A percentile compares a stretch with the other conserved stretches of the same genome.
These are phyloP conservation scores for Euproctis similis DNA, from an alignment of 2,888 invertebrate species.

Conservation along the genomic window DNA sequence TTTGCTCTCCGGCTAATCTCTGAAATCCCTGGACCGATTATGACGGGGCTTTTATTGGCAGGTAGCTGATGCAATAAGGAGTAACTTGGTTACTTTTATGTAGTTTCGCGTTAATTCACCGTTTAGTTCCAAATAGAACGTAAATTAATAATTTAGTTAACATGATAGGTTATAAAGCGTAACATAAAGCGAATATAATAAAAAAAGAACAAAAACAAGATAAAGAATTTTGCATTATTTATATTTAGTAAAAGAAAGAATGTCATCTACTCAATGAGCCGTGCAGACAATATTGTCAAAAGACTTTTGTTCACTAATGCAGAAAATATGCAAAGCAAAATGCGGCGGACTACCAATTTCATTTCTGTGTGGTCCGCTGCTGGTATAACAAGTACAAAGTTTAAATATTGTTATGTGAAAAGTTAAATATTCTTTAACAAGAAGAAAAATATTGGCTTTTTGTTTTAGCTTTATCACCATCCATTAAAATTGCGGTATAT, in stretches of 20 bases:
- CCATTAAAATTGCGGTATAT: too few relatives aligned
- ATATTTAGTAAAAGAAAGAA: conserved; percentile 37
- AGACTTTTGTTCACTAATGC: conserved; percentile 58
- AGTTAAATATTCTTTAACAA: conserved; percentile 27
- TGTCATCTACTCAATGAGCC: conserved; percentile 53
- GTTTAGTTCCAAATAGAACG: too few relatives aligned
- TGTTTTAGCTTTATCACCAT: conserved; percentile 2
- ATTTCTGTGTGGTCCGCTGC: conserved; percentile 53
- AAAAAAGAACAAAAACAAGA: too few relatives aligned
- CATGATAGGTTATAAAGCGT: too few relatives aligned
- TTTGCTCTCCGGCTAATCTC: too few relatives aligned
- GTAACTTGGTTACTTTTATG: too few relatives aligned
- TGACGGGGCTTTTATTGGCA: too few relatives aligned
- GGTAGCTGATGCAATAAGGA: too few relatives aligned
- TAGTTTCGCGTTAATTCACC: too few relatives aligned
- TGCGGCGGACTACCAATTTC: conserved; percentile 40
- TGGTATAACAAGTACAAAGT: conserved; percentile 38
- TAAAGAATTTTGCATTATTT: conserved; percentile 51
- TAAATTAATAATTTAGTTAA: too few relatives aligned
- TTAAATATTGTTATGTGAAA: conserved; percentile 35
- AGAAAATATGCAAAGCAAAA: conserved; percentile 66
- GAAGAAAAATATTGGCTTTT: conserved; percentile 19
- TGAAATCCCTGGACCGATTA: too few relatives aligned
- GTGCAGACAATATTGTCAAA: conserved; percentile 67
- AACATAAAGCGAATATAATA: too few relatives aligned